A percentile compares a stretch with the other conserved stretches of the same genome.
phyloP scores from a whole-genome alignment of 2,113 vertebrate species.

The Montifringilla adamsi region DNA sequence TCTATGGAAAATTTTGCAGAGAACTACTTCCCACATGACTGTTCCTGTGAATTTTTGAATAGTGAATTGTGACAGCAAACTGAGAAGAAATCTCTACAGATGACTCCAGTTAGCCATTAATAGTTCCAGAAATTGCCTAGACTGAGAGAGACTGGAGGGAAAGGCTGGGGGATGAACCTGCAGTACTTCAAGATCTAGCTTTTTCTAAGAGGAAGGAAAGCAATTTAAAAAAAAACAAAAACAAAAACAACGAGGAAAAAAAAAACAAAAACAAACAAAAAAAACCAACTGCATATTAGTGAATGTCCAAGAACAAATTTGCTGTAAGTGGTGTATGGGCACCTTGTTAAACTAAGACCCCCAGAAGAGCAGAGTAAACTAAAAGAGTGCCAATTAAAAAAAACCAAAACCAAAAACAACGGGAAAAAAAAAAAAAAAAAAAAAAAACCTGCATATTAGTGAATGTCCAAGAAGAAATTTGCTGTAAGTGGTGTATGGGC shows the following conservation, averaged over 20 bases:
- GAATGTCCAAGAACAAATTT: neutral
- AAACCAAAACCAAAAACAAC: too few relatives aligned
- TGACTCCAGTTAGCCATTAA: neutral
- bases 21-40: neutral
- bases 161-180: neutral
- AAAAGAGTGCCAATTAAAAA: too few relatives aligned
- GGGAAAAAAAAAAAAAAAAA: too few relatives aligned
- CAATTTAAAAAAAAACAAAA: neutral
- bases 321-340: neutral
- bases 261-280: too few relatives aligned
- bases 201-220: neutral
- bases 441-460: neutral
- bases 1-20: neutral
- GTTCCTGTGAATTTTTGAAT: neutral
- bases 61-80: neutral
- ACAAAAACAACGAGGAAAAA: accelerated
- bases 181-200: neutral
- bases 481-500: neutral
- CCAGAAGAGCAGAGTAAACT: neutral
- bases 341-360: neutral
- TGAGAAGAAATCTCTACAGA: neutral
- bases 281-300: too few relatives aligned
- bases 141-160: neutral
- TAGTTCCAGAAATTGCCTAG: neutral
- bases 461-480: neutral